These are phyloP conservation scores for Eurystomus glaucurus DNA, from an alignment of 2,797 vertebrate genomes.

Conservation along the genomic window DNA sequence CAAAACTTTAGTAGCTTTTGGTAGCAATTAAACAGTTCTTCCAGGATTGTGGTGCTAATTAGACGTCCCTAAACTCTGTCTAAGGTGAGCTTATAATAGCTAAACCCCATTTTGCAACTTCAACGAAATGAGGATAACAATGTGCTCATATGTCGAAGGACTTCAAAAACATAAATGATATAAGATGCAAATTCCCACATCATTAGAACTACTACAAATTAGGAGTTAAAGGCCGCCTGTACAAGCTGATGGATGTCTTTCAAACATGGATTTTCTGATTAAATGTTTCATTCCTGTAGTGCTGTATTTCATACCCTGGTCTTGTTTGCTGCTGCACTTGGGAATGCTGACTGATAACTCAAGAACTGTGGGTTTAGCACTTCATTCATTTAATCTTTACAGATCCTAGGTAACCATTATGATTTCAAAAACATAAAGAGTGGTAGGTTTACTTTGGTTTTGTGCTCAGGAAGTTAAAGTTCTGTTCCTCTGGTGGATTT, in stretches of 20 bases:
- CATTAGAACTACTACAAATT: background rate
- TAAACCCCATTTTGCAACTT: background rate
- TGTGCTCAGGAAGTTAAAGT: background rate
- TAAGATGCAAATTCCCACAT: background rate
- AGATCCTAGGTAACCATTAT: background rate
- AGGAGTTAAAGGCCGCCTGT: background rate
- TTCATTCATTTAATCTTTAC: background rate
- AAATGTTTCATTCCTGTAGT: background rate
- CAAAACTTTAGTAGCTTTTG: background rate
- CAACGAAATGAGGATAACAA: background rate
- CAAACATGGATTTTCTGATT: background rate
- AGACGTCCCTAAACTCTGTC: background rate
- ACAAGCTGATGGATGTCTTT: background rate
- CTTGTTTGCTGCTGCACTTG: background rate
- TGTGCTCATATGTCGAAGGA: background rate
- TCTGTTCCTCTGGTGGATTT: background rate
- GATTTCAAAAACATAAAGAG: background rate
- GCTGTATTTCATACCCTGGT: background rate
- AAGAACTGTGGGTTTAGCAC: background rate
- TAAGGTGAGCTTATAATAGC: background rate
- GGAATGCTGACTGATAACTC: background rate
- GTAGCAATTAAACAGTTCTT: background rate
- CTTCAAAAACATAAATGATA: background rate
- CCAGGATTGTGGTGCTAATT: background rate
- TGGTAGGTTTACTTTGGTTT: background rate